Evolutionary conservation across 2,113 vertebrate species (phyloP).

Genomic region (Cricetomys ansorgei): DNA sequence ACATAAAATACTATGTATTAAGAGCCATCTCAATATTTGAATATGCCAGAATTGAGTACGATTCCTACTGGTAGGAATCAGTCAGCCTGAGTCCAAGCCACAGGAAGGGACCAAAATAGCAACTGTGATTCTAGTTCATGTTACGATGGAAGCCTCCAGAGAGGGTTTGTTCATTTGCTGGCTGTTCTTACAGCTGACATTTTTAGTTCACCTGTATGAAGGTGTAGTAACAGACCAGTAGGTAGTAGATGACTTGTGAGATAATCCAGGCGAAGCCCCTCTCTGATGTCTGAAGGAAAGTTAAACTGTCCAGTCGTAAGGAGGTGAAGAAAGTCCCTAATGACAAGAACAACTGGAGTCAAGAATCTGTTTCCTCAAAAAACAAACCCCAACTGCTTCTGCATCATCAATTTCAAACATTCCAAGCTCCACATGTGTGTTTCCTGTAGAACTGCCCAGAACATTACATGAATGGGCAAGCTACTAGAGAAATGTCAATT

Average conservation of each 20-base stretch:
- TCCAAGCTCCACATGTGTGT: not conserved
- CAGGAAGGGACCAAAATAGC: not conserved
- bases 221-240: slow-evolving; percentile 71
- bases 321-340: slow-evolving; percentile 74
- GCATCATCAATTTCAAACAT: not conserved
- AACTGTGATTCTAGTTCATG: not conserved
- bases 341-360: not conserved
- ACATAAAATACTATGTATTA: not conserved
- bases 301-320: slow-evolving; percentile 67
- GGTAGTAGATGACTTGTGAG: slow-evolving; percentile 56
- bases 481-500: not conserved
- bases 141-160: not conserved
- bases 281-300: slow-evolving; percentile 30
- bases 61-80: not conserved
- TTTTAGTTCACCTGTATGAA: slow-evolving; percentile 73
- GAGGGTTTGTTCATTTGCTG: not conserved
- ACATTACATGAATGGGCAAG: not conserved
- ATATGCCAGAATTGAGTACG: not conserved
- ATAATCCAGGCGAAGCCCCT: not conserved
- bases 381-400: not conserved
- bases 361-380: not conserved
- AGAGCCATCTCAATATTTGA: not conserved
- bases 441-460: not conserved
- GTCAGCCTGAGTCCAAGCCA: not conserved
- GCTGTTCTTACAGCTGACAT: not conserved